Base-by-base conservation (phyloP, 2,797 vertebrate genomes). In the Hydrocynus forskahlii region DNA sequence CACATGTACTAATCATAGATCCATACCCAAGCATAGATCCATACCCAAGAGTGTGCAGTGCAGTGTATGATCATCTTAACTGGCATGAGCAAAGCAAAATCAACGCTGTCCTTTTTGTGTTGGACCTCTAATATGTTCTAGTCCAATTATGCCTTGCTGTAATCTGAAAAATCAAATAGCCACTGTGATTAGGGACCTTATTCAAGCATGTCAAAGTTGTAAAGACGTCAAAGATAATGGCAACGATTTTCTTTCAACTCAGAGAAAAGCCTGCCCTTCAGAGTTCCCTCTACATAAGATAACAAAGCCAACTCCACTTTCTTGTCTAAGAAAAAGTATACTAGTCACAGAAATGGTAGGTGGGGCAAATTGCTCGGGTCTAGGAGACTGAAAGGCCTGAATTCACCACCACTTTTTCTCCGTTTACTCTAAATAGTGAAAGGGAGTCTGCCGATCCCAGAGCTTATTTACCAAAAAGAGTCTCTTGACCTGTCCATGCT, bases 391-490 rank as follows among this genome's bases (percentile, higher is more conserved):
- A 69, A 50, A 17, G 10, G 6, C 21, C 57, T n/a, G 12, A 13
- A 72, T 10, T 63, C 35, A 48, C 48, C 25, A 35, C 21, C n/a
- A 23, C 38, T 35, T 67, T 69, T 14, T 10, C 21, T 29, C 0
- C 29, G n/a, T 29, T 9, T 16, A 19, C 62, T 67, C 6, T 29
- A 76, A 29, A 64, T 52, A 52, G 50, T 45, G 25, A 59, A 55
- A 74, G 63, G 38, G 16, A n/a, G 45, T 71, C 35, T 25, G 72
- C 57, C 25, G 23, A 54, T 77, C 59, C 73, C 16, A 21, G 54
- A 80, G 74, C 57, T 74, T 84, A 81, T 84, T 81, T 81, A 83
- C 21, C 12, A 38, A 55, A 71, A 19, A 7, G n/a, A 66, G 19
- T 57, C 54, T 25, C 43, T 14, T 40, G 21, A 40, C 66, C 69